Evolutionary conservation across 1,140 invertebrate species (phyloP).

Genomic region (Coelopa frigida): DNA sequence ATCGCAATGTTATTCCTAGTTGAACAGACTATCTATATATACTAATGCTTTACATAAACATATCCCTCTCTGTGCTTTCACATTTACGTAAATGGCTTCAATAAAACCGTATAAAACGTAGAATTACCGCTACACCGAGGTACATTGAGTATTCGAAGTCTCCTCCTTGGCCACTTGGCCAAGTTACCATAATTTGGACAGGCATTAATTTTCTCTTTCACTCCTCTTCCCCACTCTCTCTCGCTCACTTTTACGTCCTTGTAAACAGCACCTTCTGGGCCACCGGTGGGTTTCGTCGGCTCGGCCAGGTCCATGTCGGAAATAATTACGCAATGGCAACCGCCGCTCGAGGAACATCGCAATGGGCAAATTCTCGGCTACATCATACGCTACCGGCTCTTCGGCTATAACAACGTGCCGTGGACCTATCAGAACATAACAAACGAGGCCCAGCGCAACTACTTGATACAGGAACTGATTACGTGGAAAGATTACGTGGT

Average conservation of each 20-base stretch:
- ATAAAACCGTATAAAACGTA: constrained; percentile 18
- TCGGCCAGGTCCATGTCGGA: constrained; percentile 87
- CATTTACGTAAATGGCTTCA: neutral
- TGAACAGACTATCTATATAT: too few relatives aligned
- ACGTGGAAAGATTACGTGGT: constrained; percentile 98
- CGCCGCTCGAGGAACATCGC: constrained; percentile 82
- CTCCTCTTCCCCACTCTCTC: neutral
- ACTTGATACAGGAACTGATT: constrained; percentile 86
- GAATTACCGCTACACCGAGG: constrained; percentile 44
- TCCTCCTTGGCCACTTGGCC: too few relatives aligned
- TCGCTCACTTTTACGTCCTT: too few relatives aligned
- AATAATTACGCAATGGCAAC: constrained; percentile 97
- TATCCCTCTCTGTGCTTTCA: constrained; percentile 9
- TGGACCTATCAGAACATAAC: constrained; percentile 88
- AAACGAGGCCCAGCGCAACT: constrained; percentile 87
- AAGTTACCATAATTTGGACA: too few relatives aligned
- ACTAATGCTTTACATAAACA: neutral
- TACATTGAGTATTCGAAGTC: constrained; percentile 25
- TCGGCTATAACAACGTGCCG: constrained; percentile 82
- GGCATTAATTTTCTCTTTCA: neutral
- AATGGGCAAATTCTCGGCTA: constrained; percentile 95
- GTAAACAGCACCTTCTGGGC: constrained; percentile 75
- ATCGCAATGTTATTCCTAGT: too few relatives aligned
- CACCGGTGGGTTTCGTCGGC: constrained; percentile 82
- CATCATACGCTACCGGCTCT: constrained; percentile 80